These are phyloP conservation scores for Alethe castanea DNA, from an alignment of 2,113 vertebrate genomes.

Conservation along the genomic window DNA sequence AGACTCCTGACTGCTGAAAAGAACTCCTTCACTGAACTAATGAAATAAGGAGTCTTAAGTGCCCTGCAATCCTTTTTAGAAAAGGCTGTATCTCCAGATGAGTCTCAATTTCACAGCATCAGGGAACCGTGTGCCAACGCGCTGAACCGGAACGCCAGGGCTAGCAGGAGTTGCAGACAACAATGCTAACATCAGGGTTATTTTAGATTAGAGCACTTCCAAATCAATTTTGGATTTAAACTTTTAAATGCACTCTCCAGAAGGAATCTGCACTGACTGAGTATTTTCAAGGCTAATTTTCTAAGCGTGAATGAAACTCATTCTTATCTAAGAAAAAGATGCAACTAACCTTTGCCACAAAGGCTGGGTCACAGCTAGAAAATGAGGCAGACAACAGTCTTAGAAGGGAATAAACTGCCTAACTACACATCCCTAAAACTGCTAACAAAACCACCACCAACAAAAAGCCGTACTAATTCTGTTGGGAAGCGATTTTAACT, in stretches of 20 bases:
- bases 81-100: slow-evolving; percentile 65
- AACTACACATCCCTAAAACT: background rate
- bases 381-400: background rate
- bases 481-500: background rate
- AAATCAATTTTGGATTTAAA: slow-evolving; percentile 83
- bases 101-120: slow-evolving; percentile 81
- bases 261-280: slow-evolving; percentile 56
- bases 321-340: slow-evolving; percentile 24
- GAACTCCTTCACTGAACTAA: slow-evolving; percentile 64
- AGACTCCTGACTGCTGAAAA: slow-evolving; percentile 36
- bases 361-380: background rate
- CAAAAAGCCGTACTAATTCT: background rate
- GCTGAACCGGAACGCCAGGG: slow-evolving; percentile 75
- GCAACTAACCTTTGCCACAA: slow-evolving; percentile 20
- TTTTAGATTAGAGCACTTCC: slow-evolving; percentile 78
- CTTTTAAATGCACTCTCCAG: slow-evolving; percentile 76
- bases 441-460: background rate
- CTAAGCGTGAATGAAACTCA: slow-evolving; percentile 28
- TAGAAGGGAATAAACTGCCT: background rate
- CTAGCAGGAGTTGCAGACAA: slow-evolving; percentile 72
- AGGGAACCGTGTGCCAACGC: slow-evolving; percentile 72
- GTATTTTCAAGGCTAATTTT: slow-evolving; percentile 64
- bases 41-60: slow-evolving; percentile 69
- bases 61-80: slow-evolving; percentile 67
- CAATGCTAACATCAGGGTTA: slow-evolving; percentile 74